Percentiles rank a stretch among this genome's conserved stretches.
These are phyloP conservation scores for Lasioglossum marginatum DNA, from an alignment of 2,888 invertebrate genomes.

Conservation along the genomic window DNA sequence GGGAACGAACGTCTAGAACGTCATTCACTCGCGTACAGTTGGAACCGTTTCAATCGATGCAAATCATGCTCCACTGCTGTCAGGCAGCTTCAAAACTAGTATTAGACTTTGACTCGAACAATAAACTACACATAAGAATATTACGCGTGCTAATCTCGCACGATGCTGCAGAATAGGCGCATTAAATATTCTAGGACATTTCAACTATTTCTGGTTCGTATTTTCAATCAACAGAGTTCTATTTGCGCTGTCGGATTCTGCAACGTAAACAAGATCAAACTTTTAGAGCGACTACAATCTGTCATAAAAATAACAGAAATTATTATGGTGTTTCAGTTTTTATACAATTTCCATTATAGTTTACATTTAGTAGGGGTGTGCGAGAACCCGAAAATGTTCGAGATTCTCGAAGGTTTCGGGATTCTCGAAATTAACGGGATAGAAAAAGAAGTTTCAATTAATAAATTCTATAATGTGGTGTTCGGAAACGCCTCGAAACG, in stretches of 20 bases:
- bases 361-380: no score
- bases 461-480: no score
- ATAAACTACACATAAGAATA: background rate
- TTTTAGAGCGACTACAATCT: background rate
- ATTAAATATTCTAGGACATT: background rate
- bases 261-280: background rate
- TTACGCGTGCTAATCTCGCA: background rate
- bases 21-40: background rate
- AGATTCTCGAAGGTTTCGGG: no score
- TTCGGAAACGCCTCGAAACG: no score
- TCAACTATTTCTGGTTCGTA: background rate
- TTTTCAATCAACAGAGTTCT: background rate
- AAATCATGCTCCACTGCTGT: background rate
- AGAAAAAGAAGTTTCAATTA: no score
- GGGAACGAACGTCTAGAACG: background rate
- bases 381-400: no score
- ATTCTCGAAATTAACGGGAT: no score
- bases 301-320: background rate
- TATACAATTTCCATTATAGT: no score
- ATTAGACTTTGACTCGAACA: background rate
- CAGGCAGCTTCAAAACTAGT: background rate
- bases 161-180: no score
- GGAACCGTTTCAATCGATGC: conserved; percentile 7
- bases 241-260: background rate
- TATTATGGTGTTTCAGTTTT: background rate